A percentile compares a stretch with the other conserved stretches of the same genome.
These are phyloP conservation scores for Eilema caniola DNA, from an alignment of 2,888 invertebrate genomes.

Conservation along the genomic window DNA sequence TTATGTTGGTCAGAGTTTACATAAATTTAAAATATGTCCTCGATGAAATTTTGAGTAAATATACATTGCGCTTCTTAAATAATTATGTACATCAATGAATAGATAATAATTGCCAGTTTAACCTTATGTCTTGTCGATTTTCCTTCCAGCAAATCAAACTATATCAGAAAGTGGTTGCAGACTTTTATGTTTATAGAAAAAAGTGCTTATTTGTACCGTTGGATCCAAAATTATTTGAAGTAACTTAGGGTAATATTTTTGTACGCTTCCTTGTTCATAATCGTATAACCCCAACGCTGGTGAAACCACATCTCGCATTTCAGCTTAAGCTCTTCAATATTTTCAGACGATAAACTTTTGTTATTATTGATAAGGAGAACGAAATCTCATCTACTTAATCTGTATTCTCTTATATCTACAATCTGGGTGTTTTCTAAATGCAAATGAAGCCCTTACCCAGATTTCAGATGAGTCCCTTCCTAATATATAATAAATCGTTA, in stretches of 20 bases:
- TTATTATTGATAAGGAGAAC: neutral
- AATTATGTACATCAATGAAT: neutral
- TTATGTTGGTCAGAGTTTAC: neutral
- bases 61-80: neutral
- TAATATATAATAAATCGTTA: neutral
- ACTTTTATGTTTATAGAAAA: too few relatives aligned
- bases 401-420: neutral
- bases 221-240: too few relatives aligned
- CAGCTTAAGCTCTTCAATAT: too few relatives aligned
- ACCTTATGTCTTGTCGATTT: neutral
- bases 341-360: neutral
- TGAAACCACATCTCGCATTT: too few relatives aligned
- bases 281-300: too few relatives aligned
- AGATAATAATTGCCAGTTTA: neutral
- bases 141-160: neutral
- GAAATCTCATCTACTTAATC: neutral
- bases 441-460: neutral
- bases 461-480: neutral
- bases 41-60: neutral
- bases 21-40: neutral
- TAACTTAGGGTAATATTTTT: too few relatives aligned
- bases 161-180: neutral
- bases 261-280: neutral
- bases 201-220: too few relatives aligned
- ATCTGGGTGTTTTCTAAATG: slow-evolving; percentile 4